Conservation (phyloP, 2,113 vertebrate genomes). For the Ovibos moschatus region DNA sequence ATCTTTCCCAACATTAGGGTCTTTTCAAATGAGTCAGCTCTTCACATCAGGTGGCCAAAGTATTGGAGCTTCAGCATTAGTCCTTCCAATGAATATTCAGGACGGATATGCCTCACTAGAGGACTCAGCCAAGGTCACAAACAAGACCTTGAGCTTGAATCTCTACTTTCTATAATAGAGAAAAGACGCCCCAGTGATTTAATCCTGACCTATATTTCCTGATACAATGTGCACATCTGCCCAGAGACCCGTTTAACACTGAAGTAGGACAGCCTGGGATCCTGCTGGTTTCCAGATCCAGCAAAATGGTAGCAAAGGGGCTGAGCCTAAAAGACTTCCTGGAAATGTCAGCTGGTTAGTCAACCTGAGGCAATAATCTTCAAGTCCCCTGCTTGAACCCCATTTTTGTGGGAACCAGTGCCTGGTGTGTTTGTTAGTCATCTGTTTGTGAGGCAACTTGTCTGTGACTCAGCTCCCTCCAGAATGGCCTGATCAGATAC, state of each 20-base stretch:
- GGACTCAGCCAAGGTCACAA: not conserved
- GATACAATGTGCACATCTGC: not conserved
- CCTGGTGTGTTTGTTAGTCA: not conserved
- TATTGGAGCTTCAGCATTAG: not conserved
- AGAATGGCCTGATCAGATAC: not conserved
- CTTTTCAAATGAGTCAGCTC: not conserved
- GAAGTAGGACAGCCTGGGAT: not conserved
- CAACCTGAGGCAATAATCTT: not conserved
- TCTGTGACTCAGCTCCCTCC: conserved; percentile 2
- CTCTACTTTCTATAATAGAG: not conserved
- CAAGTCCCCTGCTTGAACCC: not conserved
- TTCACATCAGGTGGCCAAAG: not conserved
- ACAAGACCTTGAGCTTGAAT: not conserved
- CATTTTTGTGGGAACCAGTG: not conserved
- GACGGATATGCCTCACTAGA: not conserved
- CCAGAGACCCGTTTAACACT: not conserved
- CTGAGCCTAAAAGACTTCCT: not conserved
- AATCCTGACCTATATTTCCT: not conserved
- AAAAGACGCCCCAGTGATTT: not conserved
- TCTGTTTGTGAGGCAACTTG: not conserved
- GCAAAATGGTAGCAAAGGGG: not conserved
- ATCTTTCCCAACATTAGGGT: not conserved
- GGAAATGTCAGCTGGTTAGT: not conserved
- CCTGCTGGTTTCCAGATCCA: not conserved
- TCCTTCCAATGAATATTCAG: not conserved